phyloP scores from a whole-genome alignment of 2,113 vertebrate genomes.

The Gadus chalcogrammus region DNA sequence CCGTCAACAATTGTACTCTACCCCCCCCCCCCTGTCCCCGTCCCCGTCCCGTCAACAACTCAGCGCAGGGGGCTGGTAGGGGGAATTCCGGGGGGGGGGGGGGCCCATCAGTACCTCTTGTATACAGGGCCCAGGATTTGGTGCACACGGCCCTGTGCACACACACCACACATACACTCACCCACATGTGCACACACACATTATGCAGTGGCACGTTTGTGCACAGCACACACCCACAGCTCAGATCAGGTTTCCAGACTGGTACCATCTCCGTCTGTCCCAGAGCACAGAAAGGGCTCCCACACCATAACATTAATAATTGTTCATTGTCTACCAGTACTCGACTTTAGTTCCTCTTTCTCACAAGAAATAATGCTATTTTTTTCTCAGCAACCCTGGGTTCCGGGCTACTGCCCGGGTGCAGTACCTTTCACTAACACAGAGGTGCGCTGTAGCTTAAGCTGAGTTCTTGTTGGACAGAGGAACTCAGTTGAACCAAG shows the following conservation, averaged over 20 bases:
- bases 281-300: too few relatives aligned
- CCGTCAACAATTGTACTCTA: too few relatives aligned
- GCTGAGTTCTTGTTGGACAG: constrained; percentile 9
- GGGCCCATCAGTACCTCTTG: too few relatives aligned
- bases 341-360: neutral
- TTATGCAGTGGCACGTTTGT: neutral
- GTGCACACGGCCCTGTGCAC: too few relatives aligned
- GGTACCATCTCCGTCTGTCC: neutral
- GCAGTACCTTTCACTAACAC: constrained; percentile 35
- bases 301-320: too few relatives aligned
- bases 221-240: neutral
- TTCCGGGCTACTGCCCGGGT: neutral
- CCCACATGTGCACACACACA: neutral
- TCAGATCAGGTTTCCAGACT: constrained; percentile 6
- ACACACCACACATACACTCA: neutral
- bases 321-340: too few relatives aligned
- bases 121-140: too few relatives aligned
- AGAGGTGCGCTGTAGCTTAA: constrained; percentile 59
- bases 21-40: too few relatives aligned
- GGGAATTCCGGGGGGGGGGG: too few relatives aligned
- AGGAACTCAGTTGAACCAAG: constrained; percentile 42
- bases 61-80: too few relatives aligned
- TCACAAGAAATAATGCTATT: neutral
- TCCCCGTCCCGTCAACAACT: too few relatives aligned
- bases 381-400: neutral